Evolutionary conservation across 2,888 invertebrate species (phyloP), one percentile per base, ranked within the genome.

Genomic region (Limnephilus lunatus): DNA sequence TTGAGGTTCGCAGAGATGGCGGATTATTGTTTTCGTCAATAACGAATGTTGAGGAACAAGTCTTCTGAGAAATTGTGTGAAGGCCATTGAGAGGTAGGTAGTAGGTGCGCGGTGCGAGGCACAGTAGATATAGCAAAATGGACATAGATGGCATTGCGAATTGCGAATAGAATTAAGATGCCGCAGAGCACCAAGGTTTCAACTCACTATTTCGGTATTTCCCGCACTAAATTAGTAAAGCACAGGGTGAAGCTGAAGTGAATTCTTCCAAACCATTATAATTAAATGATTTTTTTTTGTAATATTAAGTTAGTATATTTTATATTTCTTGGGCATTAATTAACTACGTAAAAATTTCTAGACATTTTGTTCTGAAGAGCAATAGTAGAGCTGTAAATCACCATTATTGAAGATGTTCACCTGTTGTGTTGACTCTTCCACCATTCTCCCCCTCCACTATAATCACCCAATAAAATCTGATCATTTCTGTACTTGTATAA

Each of bases 1-100:
- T 86, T 86, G 86, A 86, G 86, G 7, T 39, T 19, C 30, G 15
- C 86, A n/a, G 86, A n/a, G 25, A 39, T n/a, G n/a, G 48, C 12
- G 31, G 87, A 31, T 89, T 89, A 89, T 89, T 81, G 89, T 81
- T 89, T 89, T 89, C 39, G 89, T 89, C 81, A 89, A 81, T 89
- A 89, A n/a, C 44, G 89, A 81, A 81, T 89, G 81, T 81, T 89
- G 81, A 81, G 89, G 89, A 89, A 89, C 89, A 81, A 89, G 81
- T 35, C 81, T 89, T 89, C 89, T 39, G n/a, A 81, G 89, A 89
- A 89, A 81, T 89, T 81, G 81, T 89, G 81, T 81, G 81, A 89
- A 89, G 89, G 89, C 89, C 89, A 89, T 35, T 80, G 25, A 25
- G 89, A 88, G 35, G 14, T 68, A 32, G 68, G 68, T 68, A 25